Conservation (phyloP, 2,888 invertebrate genomes). For the Teinopalpus imperialis region DNA sequence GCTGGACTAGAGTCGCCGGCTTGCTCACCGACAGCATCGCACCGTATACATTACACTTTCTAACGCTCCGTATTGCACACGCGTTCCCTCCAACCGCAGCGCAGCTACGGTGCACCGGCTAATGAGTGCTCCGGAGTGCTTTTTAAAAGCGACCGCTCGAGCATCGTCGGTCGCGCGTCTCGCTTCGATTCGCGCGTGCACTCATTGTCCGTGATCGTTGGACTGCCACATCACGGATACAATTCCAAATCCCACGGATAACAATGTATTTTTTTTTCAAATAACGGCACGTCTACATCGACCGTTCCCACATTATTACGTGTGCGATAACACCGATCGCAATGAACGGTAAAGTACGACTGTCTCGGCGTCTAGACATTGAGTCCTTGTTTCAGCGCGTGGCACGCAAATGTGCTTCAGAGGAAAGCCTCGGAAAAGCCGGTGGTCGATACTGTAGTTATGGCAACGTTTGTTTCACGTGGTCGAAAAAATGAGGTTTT, state of each 20-base stretch:
- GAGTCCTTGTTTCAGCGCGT: conserved; percentile 68
- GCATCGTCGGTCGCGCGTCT: conserved; percentile 61
- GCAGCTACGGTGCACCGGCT: conserved; percentile 74
- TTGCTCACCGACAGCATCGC: conserved; percentile 79
- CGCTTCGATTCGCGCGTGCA: conserved; percentile 72
- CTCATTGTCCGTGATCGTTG: conserved; percentile 67
- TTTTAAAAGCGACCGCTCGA: conserved; percentile 69
- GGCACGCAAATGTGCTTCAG: conserved; percentile 75
- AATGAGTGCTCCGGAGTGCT: conserved; percentile 65
- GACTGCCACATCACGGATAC: conserved; percentile 43
- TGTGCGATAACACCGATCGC: conserved; percentile 36
- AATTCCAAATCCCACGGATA: conserved; percentile 44
- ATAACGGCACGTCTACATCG: conserved; percentile 43
- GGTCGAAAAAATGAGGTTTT: conserved; percentile 59
- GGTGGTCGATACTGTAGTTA: conserved; percentile 75
- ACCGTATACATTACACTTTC: conserved; percentile 76
- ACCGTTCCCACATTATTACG: conserved; percentile 29
- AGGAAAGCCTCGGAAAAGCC: conserved; percentile 77
- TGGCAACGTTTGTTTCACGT: conserved; percentile 76
- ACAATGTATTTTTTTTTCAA: conserved; percentile 38
- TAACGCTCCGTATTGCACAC: conserved; percentile 72
- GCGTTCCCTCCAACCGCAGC: conserved; percentile 60
- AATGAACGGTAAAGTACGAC: conserved; percentile 32
- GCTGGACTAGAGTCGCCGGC: conserved; percentile 87
- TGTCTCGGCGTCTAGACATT: conserved; percentile 50